phyloP scores from a whole-genome alignment of 2,113 vertebrate species.

The Gallinago paraguaiae region DNA sequence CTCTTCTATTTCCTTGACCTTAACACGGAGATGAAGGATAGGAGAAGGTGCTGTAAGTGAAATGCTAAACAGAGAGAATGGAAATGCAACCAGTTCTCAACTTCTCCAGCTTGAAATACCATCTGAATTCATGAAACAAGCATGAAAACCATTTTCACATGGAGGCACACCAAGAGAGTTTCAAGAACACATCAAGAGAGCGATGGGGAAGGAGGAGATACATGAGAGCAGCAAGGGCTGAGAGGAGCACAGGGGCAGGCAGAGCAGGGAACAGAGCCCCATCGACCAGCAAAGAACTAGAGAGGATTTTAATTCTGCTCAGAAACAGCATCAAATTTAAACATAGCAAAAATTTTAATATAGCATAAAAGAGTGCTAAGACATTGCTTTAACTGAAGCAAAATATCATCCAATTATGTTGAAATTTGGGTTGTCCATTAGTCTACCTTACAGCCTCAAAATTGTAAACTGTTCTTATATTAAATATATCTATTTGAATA shows the following conservation, averaged over 20 bases:
- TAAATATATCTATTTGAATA: background rate
- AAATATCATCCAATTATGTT: background rate
- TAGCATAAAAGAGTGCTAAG: background rate
- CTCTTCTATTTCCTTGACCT: background rate
- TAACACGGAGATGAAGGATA: background rate
- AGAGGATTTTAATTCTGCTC: background rate
- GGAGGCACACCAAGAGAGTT: background rate
- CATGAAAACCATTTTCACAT: background rate
- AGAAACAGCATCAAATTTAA: background rate
- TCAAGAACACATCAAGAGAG: background rate
- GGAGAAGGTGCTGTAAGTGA: background rate
- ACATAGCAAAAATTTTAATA: background rate
- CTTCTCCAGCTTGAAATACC: background rate
- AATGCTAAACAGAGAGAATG: background rate
- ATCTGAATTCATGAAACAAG: background rate
- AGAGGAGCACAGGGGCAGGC: background rate
- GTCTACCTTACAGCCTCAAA: background rate
- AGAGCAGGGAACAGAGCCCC: background rate
- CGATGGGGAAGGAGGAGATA: background rate
- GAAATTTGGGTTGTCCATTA: background rate
- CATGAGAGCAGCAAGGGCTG: background rate
- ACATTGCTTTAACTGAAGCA: background rate
- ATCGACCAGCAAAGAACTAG: accelerated
- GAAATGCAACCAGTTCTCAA: background rate
- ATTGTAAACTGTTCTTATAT: background rate